Conservation (phyloP, 2,888 invertebrate species). For the Rhyacophila evoluta region DNA sequence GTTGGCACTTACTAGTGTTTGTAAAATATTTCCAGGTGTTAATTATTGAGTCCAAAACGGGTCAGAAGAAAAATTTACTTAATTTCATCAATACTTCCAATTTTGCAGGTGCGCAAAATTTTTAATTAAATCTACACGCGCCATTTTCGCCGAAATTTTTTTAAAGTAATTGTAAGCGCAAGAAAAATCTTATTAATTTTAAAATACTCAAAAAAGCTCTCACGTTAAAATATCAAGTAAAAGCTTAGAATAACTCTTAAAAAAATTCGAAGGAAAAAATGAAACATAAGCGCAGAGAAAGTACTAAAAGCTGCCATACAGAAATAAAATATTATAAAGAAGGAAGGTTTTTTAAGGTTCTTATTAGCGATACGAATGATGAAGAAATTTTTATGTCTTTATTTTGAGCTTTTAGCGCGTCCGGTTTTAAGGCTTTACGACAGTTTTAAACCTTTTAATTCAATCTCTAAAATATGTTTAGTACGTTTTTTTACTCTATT, state of each 20-base stretch:
- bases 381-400: background rate
- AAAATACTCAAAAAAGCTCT: background rate
- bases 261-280: background rate
- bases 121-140: background rate
- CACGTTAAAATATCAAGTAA: background rate
- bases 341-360: background rate
- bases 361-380: conserved; percentile 24
- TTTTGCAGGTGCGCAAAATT: background rate
- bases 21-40: too few relatives aligned
- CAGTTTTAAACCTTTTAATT: background rate
- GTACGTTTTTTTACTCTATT: too few relatives aligned
- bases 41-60: too few relatives aligned
- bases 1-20: too few relatives aligned
- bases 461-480: background rate
- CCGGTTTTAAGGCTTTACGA: background rate
- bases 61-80: background rate
- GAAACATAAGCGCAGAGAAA: background rate
- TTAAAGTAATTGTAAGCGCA: background rate
- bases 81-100: background rate
- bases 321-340: conserved; percentile 13
- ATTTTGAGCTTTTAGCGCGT: background rate
- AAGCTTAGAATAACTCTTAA: conserved; percentile 15
- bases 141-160: background rate
- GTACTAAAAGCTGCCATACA: background rate
- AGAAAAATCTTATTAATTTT: background rate